Evolutionary conservation across 2,797 vertebrate genomes (phyloP).

Genomic region (Taenioides sp.): DNA sequence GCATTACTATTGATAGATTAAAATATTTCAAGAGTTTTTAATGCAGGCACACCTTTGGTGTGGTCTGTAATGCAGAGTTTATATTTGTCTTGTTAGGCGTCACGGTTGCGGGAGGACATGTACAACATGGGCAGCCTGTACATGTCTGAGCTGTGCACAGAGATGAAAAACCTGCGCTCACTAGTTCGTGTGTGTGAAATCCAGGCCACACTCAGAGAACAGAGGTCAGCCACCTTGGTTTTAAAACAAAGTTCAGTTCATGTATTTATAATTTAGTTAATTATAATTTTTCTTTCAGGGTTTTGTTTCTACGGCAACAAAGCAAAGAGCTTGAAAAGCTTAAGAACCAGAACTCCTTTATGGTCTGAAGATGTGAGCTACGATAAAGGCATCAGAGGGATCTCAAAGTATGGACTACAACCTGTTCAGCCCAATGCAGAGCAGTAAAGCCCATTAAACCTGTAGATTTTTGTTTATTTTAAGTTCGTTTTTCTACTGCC

Average conservation of each 20-base stretch:
- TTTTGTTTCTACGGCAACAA: constrained; percentile 99
- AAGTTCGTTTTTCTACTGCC: constrained; percentile 40
- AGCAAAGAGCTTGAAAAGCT: constrained; percentile 99
- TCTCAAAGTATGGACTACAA: constrained; percentile 27
- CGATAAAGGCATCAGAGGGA: constrained; percentile 27
- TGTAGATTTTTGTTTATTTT: constrained; percentile 21
- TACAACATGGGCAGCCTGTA: constrained; percentile 98
- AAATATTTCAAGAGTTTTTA: neutral
- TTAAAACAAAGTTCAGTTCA: neutral
- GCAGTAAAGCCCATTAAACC: constrained; percentile 37
- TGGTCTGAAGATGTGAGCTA: constrained; percentile 87
- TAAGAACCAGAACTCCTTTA: constrained; percentile 99
- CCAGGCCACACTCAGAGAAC: constrained; percentile 98
- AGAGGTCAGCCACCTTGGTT: constrained; percentile 81
- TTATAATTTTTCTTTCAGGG: constrained; percentile 72
- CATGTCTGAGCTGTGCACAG: constrained; percentile 99
- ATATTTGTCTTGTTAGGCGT: constrained; percentile 75
- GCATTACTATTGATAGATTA: neutral
- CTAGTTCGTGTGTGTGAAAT: constrained; percentile 99
- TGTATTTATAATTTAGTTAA: neutral
- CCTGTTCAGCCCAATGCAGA: constrained; percentile 36
- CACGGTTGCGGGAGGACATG: constrained; percentile 92
- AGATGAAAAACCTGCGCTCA: constrained; percentile 99
- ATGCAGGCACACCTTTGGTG: neutral
- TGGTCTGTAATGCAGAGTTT: neutral